phyloP scores from a whole-genome alignment of 2,888 invertebrate genomes.

The Lycia hirtaria region DNA sequence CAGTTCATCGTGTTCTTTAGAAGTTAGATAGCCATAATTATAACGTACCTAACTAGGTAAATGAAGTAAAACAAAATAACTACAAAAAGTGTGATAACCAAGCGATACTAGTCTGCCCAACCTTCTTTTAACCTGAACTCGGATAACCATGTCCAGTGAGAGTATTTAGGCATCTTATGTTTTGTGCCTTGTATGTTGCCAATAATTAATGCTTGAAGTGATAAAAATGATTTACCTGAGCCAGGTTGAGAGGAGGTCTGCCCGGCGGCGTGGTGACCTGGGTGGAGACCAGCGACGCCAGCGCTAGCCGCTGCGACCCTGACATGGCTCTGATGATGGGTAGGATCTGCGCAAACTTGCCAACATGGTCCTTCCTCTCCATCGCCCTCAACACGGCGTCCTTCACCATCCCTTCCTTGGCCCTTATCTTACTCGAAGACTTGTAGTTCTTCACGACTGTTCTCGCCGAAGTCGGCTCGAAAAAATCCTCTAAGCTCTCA shows the following conservation, averaged over 20 bases:
- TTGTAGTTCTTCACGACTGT: constrained; percentile 63
- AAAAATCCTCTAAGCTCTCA: constrained; percentile 64
- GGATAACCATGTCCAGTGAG: too few relatives aligned
- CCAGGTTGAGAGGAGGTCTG: constrained; percentile 79
- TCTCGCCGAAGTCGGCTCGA: constrained; percentile 55
- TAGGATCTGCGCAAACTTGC: constrained; percentile 86
- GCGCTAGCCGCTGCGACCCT: constrained; percentile 85
- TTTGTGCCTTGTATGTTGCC: too few relatives aligned
- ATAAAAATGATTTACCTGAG: constrained; percentile 79
- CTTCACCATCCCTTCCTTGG: constrained; percentile 80
- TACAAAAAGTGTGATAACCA: too few relatives aligned
- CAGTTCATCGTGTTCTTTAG: too few relatives aligned
- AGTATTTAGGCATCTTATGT: too few relatives aligned
- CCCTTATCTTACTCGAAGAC: constrained; percentile 56
- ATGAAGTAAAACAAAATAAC: too few relatives aligned
- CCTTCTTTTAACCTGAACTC: too few relatives aligned
- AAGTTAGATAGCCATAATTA: too few relatives aligned
- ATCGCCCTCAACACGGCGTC: constrained; percentile 84
- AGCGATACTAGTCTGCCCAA: too few relatives aligned
- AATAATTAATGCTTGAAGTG: too few relatives aligned
- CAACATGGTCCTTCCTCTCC: constrained; percentile 84
- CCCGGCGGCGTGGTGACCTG: constrained; percentile 86
- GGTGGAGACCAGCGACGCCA: constrained; percentile 87
- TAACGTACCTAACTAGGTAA: too few relatives aligned
- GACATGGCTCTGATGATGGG: constrained; percentile 88